Percentiles rank a stretch among this genome's conserved stretches.
These are phyloP conservation scores for Drosophila parthenogenetica DNA, from an alignment of 2,888 invertebrate genomes.

Conservation along the genomic window DNA sequence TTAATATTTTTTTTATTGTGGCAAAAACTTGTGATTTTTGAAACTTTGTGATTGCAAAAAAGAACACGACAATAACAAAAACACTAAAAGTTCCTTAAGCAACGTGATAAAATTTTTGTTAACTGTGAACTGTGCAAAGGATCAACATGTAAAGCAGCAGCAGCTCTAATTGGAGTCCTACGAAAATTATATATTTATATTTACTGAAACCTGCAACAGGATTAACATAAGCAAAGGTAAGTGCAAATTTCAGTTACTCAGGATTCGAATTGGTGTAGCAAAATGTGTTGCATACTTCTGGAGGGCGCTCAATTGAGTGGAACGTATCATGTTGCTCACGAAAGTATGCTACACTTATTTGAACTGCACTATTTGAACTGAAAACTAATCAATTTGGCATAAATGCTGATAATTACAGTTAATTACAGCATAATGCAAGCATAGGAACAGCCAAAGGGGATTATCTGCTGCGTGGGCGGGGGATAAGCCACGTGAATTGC, in stretches of 20 bases:
- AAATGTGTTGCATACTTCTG: slow-evolving; percentile 20
- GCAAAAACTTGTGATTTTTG: slow-evolving; percentile 67
- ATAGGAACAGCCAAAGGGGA: too few species aligned
- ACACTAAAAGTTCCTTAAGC: slow-evolving; percentile 72
- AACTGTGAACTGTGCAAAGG: slow-evolving; percentile 21
- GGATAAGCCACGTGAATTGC: slow-evolving; percentile 2
- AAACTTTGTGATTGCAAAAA: slow-evolving; percentile 78
- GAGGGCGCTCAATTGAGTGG: not conserved
- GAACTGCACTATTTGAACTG: too few species aligned
- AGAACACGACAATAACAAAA: slow-evolving; percentile 43
- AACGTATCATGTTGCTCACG: too few species aligned
- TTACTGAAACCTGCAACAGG: not conserved
- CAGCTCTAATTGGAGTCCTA: not conserved
- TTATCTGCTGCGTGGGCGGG: too few species aligned
- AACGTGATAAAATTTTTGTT: slow-evolving; percentile 66
- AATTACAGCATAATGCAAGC: too few species aligned
- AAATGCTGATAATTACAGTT: not conserved
- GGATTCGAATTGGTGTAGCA: not conserved
- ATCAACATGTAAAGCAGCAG: slow-evolving; percentile 4
- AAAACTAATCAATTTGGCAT: not conserved
- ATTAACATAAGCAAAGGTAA: slow-evolving; percentile 42
- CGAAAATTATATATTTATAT: slow-evolving; percentile 6
- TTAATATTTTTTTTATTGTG: slow-evolving; percentile 54
- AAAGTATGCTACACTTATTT: slow-evolving; percentile 43
- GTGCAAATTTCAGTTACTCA: slow-evolving; percentile 3